Percentiles rank a stretch among this genome's conserved stretches.
Evolutionary conservation across 2,113 vertebrate species (phyloP).

Genomic region (Dolichotis patagonum): DNA sequence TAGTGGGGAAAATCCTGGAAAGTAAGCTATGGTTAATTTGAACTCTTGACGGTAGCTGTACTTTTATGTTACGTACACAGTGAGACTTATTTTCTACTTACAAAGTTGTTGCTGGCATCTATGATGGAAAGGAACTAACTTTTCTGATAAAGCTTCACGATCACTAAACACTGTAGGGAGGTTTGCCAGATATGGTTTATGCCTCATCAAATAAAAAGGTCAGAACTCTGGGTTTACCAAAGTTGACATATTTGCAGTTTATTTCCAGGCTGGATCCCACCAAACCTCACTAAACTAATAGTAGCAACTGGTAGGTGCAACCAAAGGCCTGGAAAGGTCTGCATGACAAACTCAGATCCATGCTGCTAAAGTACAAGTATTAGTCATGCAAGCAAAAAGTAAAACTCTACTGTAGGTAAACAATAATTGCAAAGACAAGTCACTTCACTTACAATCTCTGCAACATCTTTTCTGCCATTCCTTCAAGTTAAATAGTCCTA

Average conservation of each 20-base stretch:
- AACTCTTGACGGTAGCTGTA: not conserved
- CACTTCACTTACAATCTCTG: conserved; percentile 26
- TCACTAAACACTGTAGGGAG: not conserved
- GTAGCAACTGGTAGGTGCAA: not conserved
- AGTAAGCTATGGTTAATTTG: not conserved
- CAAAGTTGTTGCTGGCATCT: conserved; percentile 37
- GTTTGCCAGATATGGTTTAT: not conserved
- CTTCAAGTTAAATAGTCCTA: not conserved
- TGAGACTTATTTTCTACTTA: conserved; percentile 14
- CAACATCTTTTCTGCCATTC: not conserved
- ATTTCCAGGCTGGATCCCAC: not conserved
- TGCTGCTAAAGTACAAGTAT: not conserved
- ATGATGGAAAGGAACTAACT: not conserved
- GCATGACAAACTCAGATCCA: not conserved
- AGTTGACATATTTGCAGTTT: not conserved
- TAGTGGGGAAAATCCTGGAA: not conserved
- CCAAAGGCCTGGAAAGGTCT: not conserved
- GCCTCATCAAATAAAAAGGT: not conserved
- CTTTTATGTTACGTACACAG: not conserved
- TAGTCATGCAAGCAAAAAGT: not conserved
- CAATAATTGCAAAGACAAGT: not conserved
- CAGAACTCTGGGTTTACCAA: not conserved
- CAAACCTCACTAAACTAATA: not conserved
- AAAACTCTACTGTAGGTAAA: conserved; percentile 15
- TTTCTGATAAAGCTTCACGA: not conserved